phyloP scores from a whole-genome alignment of 2,888 invertebrate species.

The Drosophila kanekoi region DNA sequence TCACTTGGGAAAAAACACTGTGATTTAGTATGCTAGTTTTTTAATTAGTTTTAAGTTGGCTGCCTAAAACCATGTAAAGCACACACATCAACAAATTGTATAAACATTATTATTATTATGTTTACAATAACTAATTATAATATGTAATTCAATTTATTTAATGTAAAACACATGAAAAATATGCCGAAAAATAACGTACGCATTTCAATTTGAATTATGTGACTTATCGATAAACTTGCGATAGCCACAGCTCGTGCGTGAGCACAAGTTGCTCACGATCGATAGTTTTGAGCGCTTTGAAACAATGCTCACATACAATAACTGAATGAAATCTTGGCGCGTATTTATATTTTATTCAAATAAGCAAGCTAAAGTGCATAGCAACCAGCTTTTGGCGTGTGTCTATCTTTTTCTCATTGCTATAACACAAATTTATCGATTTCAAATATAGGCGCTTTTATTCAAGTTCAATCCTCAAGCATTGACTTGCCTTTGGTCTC shows the following conservation, averaged over 20 bases:
- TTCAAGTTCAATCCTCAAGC: constrained; percentile 49
- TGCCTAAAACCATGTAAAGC: constrained; percentile 37
- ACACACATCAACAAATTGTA: constrained; percentile 36
- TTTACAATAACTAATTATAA: constrained; percentile 77
- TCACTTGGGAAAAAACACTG: constrained; percentile 81
- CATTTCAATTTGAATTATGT: constrained; percentile 4
- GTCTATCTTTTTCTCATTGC: too few species aligned
- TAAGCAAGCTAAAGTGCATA: background rate
- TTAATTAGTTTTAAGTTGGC: constrained; percentile 80
- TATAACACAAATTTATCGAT: background rate
- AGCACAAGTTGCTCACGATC: background rate
- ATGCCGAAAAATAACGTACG: constrained; percentile 30
- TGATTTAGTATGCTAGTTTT: constrained; percentile 83
- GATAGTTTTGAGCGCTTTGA: background rate
- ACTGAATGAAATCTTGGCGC: constrained; percentile 1
- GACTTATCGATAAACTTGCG: background rate
- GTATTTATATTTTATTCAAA: background rate
- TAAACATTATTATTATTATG: constrained; percentile 54
- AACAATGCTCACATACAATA: too few species aligned
- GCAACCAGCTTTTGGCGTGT: background rate
- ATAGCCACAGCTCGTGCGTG: background rate
- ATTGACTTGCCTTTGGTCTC: constrained; percentile 81
- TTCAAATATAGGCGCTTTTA: background rate
- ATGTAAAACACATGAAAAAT: constrained; percentile 64
- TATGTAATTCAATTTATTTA: constrained; percentile 76